Percentiles rank a stretch among this genome's conserved stretches.
These are phyloP conservation scores for Dasyprocta punctata DNA, from an alignment of 2,113 vertebrate species.

Conservation along the genomic window DNA sequence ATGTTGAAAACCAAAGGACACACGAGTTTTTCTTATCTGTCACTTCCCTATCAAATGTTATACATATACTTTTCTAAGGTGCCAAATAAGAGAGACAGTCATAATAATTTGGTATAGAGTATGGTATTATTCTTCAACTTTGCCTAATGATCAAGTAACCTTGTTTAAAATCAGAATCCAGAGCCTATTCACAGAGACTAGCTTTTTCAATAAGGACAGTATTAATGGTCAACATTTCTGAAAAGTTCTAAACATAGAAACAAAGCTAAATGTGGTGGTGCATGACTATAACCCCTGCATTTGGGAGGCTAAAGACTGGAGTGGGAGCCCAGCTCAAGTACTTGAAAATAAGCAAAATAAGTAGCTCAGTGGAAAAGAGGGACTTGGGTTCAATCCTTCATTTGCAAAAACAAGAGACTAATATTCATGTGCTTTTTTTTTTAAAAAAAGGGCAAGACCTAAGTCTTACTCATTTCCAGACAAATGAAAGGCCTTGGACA, in stretches of 20 bases:
- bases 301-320: neutral
- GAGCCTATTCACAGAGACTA: neutral
- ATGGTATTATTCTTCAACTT: neutral
- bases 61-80: slow-evolving; percentile 18
- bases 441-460: neutral
- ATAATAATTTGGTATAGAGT: neutral
- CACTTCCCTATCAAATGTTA: slow-evolving; percentile 1
- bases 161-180: slow-evolving; percentile 13
- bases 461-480: slow-evolving; percentile 13
- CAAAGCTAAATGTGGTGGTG: neutral
- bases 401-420: neutral
- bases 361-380: neutral
- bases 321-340: neutral
- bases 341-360: neutral
- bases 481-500: neutral
- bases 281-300: neutral
- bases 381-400: neutral
- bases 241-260: slow-evolving; percentile 40
- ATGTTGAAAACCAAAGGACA: neutral
- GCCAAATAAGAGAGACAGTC: neutral
- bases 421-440: neutral
- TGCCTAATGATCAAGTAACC: neutral
- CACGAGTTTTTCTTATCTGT: neutral
- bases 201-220: neutral
- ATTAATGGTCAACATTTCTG: neutral